Conservation (phyloP, 2,113 vertebrate species). For the Notechis scutatus region DNA sequence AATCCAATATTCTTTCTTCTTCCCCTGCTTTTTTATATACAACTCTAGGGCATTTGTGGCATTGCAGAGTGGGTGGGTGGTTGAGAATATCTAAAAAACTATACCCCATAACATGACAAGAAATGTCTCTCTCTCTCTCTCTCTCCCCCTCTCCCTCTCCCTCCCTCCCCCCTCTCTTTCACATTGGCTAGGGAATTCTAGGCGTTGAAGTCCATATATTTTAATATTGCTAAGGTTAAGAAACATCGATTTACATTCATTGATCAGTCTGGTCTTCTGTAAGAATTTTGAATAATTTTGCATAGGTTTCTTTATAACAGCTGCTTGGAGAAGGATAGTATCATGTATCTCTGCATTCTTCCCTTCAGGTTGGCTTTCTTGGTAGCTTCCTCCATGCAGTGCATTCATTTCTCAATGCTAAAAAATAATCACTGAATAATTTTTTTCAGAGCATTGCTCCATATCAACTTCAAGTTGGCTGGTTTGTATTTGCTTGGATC, state of each 20-base stretch:
- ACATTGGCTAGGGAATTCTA: neutral
- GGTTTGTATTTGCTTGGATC: neutral
- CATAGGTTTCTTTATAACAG: neutral
- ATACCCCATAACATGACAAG: neutral
- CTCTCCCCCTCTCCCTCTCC: no score
- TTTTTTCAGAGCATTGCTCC: neutral
- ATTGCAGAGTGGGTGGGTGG: neutral
- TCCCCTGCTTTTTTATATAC: neutral
- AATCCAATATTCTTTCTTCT: neutral
- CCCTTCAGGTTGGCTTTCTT: neutral
- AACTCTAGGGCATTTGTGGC: neutral
- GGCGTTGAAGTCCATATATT: neutral
- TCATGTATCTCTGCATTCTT: neutral
- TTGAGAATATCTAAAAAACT: neutral
- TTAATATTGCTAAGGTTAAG: neutral
- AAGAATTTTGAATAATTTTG: neutral
- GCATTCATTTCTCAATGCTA: neutral
- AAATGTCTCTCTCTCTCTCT: neutral
- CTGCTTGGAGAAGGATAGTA: neutral
- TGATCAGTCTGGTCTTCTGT: neutral
- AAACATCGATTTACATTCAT: neutral
- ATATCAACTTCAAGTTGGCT: neutral
- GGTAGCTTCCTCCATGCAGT: neutral
- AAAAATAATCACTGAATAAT: neutral
- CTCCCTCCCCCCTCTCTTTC: no score